Evolutionary conservation across 2,888 invertebrate species (phyloP).

Genomic region (Vannuccia rotundouncinata): DNA sequence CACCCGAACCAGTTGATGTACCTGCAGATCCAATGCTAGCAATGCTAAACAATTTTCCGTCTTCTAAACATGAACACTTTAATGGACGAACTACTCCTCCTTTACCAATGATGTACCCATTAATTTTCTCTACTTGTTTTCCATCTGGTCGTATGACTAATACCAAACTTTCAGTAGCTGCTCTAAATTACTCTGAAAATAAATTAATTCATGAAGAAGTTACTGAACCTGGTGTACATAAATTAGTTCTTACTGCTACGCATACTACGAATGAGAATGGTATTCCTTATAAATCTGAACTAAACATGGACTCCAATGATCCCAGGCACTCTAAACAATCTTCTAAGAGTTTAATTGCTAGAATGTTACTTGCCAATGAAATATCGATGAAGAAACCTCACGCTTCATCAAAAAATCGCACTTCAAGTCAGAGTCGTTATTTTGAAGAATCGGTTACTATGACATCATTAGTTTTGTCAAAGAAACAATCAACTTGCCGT

Average conservation of each 20-base stretch:
- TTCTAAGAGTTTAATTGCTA: neutral
- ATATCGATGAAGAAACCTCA: neutral
- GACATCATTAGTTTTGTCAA: neutral
- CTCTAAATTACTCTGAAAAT: neutral
- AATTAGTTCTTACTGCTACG: neutral
- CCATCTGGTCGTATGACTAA: neutral
- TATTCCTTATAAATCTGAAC: neutral
- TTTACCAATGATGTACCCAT: neutral
- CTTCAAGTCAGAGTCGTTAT: neutral
- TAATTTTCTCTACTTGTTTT: neutral
- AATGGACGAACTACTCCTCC: constrained; percentile 7
- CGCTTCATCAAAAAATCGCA: neutral
- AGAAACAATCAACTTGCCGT: neutral
- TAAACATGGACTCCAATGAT: neutral
- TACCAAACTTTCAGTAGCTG: neutral
- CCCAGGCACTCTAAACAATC: neutral
- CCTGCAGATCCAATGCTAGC: neutral
- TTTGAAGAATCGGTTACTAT: neutral
- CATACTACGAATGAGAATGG: neutral
- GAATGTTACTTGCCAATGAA: neutral
- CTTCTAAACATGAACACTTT: neutral
- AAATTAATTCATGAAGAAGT: neutral
- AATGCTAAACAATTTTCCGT: neutral
- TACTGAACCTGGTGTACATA: neutral
- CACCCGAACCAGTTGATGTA: neutral